Evolutionary conservation across 1,140 invertebrate genomes (phyloP).

Genomic region (Oppia nitens): DNA sequence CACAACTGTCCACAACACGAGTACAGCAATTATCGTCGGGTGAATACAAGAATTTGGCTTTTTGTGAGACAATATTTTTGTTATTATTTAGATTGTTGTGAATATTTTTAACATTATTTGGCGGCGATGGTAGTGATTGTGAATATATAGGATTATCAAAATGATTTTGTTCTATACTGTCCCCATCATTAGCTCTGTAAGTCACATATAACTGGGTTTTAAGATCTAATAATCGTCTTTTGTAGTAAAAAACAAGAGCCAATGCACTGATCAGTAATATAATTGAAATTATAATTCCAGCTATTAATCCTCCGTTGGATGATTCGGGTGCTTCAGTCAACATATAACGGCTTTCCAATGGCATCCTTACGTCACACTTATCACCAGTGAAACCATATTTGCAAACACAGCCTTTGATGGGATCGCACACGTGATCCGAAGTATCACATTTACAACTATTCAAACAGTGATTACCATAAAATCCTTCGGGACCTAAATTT

Average conservation of each 20-base stretch:
- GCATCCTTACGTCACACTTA: neutral
- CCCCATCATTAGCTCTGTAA: constrained; percentile 42
- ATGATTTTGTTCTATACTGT: constrained; percentile 53
- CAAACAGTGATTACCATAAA: constrained; percentile 74
- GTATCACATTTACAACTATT: constrained; percentile 46
- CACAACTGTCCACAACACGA: too few species aligned
- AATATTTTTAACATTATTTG: neutral
- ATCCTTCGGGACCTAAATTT: constrained; percentile 61
- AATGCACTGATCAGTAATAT: constrained; percentile 39
- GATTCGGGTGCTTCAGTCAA: neutral
- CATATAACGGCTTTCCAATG: neutral
- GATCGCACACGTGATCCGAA: constrained; percentile 60
- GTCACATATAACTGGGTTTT: constrained; percentile 75
- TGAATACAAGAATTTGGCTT: too few species aligned
- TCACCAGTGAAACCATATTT: constrained; percentile 37
- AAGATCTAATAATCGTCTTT: constrained; percentile 48
- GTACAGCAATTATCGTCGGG: too few species aligned
- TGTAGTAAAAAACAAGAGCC: constrained; percentile 24
- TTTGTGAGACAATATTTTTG: neutral
- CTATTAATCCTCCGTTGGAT: neutral
- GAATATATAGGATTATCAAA: constrained; percentile 78
- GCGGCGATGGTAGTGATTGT: neutral
- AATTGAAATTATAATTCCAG: constrained; percentile 36
- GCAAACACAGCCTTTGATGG: constrained; percentile 59
- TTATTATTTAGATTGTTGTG: neutral